Conservation (phyloP, 2,113 vertebrate species). For the Todiramphus saurophagus region DNA sequence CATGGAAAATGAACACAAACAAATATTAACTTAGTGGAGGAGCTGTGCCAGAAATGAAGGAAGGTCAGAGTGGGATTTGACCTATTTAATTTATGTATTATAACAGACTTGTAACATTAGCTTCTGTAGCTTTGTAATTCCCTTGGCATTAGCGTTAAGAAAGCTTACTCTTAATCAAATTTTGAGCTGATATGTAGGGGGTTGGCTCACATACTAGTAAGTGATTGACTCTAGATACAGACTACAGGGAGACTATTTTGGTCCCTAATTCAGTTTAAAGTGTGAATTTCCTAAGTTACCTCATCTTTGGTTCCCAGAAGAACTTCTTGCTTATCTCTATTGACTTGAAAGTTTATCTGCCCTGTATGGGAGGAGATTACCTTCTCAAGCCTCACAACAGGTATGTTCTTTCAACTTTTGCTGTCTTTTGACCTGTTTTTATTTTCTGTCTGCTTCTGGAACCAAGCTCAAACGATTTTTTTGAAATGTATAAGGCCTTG, state of each 20-base stretch:
- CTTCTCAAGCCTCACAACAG: background rate
- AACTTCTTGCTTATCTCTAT: background rate
- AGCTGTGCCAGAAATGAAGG: background rate
- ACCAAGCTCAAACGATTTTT: background rate
- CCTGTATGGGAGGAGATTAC: background rate
- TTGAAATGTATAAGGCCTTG: background rate
- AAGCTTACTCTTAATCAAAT: background rate
- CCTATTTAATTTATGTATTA: background rate
- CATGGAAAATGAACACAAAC: background rate
- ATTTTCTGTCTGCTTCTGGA: background rate
- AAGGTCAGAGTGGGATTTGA: background rate
- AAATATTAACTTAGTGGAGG: background rate
- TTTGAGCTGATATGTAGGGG: background rate
- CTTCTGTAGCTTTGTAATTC: background rate
- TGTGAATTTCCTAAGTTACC: background rate
- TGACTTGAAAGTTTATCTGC: background rate
- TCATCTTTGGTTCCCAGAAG: background rate
- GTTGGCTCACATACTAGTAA: background rate
- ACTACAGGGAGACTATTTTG: background rate
- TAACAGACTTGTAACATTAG: background rate
- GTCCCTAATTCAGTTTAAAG: background rate
- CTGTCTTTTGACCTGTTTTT: background rate
- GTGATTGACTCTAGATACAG: background rate
- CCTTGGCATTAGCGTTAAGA: background rate
- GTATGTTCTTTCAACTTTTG: background rate